phyloP scores from a whole-genome alignment of 2,113 vertebrate species.

The Etia nguti region DNA sequence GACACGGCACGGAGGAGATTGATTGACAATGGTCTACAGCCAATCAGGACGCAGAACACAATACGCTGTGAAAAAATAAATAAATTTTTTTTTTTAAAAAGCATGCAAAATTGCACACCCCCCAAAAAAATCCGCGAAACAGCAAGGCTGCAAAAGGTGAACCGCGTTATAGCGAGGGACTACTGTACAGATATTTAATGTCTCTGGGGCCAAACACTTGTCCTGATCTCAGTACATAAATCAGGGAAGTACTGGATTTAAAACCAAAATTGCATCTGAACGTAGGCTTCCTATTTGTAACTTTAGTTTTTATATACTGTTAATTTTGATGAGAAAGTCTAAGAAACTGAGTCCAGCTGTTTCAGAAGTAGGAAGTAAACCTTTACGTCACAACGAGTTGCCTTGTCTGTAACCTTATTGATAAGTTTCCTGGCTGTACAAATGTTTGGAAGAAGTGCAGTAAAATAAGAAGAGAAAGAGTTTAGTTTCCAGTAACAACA shows the following conservation, averaged over 20 bases:
- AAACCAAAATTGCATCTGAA: neutral
- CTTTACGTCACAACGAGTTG: neutral
- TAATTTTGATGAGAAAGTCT: neutral
- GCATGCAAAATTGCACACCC: too few species aligned
- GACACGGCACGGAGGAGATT: too few species aligned
- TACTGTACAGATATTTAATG: neutral
- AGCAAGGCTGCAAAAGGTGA: too few species aligned
- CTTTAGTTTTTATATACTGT: too few species aligned
- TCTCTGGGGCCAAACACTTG: neutral
- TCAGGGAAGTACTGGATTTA: neutral
- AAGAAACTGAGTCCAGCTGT: neutral
- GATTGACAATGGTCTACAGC: too few species aligned
- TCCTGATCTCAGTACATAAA: neutral
- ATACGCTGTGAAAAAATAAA: too few species aligned
- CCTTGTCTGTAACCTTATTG: neutral
- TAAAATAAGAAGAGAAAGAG: neutral
- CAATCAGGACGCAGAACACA: too few species aligned
- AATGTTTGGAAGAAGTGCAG: neutral
- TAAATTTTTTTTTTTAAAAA: too few species aligned
- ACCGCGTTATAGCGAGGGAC: too few species aligned
- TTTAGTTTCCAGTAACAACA: neutral
- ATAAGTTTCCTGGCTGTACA: neutral
- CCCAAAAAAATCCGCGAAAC: too few species aligned
- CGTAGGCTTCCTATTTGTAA: neutral
- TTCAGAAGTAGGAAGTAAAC: neutral